Conservation (phyloP, 2,113 vertebrate species). For the Heterocephalus glaber region DNA sequence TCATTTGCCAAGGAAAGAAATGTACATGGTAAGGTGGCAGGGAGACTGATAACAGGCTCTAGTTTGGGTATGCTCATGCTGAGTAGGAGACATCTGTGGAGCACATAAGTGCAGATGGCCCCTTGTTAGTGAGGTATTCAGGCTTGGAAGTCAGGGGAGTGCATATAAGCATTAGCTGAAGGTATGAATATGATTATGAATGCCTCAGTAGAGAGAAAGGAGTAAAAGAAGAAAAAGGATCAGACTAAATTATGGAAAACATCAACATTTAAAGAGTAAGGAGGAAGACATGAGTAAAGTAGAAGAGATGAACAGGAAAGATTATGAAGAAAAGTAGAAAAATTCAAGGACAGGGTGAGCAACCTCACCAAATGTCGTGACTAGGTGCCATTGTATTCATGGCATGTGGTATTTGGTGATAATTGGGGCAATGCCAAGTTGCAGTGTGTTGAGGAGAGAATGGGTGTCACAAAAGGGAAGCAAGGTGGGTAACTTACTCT, state of each 20-base stretch:
- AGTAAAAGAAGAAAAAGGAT: neutral
- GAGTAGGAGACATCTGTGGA: neutral
- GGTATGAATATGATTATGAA: neutral
- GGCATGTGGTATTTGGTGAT: neutral
- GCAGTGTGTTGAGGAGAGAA: neutral
- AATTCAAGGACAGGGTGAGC: neutral
- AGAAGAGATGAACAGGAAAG: too few relatives aligned
- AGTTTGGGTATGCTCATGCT: neutral
- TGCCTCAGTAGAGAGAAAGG: neutral
- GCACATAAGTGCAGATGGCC: neutral
- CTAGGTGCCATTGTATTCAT: neutral
- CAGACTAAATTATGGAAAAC: too few relatives aligned
- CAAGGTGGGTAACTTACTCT: neutral
- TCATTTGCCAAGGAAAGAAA: neutral
- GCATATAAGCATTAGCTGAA: neutral
- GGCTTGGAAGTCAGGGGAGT: neutral
- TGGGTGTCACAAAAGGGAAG: neutral
- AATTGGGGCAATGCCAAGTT: neutral
- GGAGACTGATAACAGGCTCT: neutral
- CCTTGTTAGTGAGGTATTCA: neutral
- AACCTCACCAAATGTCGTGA: neutral
- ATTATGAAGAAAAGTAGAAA: neutral
- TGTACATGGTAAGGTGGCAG: neutral
- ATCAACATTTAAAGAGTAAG: neutral
- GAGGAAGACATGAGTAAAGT: neutral